phyloP scores from a whole-genome alignment of 2,888 invertebrate genomes.

The Homarus gammarus region DNA sequence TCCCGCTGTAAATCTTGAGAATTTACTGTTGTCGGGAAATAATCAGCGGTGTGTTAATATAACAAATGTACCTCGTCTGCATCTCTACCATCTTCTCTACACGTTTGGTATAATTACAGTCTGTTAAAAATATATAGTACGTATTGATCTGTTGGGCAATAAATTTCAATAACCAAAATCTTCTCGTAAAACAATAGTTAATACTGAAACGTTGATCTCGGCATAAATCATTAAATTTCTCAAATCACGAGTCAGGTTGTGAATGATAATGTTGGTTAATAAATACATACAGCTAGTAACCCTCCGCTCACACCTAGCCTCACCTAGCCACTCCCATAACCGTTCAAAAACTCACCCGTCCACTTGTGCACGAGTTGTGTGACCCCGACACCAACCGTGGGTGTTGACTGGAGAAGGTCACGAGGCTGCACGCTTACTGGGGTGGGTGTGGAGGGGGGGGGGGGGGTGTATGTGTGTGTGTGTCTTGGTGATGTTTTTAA shows the following conservation, averaged over 20 bases:
- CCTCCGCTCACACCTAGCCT: too few species aligned
- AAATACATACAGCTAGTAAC: too few species aligned
- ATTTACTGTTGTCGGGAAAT: neutral
- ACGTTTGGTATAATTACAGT: neutral
- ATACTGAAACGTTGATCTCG: too few species aligned
- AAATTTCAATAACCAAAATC: neutral
- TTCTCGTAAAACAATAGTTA: too few species aligned
- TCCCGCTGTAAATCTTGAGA: neutral
- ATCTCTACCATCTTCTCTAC: neutral
- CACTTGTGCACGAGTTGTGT: neutral
- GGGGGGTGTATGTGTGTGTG: too few species aligned
- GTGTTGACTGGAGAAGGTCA: neutral
- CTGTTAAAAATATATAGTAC: neutral
- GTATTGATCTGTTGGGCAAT: neutral
- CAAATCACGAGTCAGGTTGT: too few species aligned
- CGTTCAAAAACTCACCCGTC: neutral
- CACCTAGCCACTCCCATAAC: neutral
- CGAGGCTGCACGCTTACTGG: neutral
- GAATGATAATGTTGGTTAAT: too few species aligned
- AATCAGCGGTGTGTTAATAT: neutral
- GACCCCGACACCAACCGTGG: neutral
- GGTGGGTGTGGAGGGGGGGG: too few species aligned
- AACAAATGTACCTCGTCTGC: neutral
- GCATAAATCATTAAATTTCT: too few species aligned
- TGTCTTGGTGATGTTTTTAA: too few species aligned